Evolutionary conservation across 1,140 invertebrate species (phyloP).

Genomic region (Lasioglossum baleicum): DNA sequence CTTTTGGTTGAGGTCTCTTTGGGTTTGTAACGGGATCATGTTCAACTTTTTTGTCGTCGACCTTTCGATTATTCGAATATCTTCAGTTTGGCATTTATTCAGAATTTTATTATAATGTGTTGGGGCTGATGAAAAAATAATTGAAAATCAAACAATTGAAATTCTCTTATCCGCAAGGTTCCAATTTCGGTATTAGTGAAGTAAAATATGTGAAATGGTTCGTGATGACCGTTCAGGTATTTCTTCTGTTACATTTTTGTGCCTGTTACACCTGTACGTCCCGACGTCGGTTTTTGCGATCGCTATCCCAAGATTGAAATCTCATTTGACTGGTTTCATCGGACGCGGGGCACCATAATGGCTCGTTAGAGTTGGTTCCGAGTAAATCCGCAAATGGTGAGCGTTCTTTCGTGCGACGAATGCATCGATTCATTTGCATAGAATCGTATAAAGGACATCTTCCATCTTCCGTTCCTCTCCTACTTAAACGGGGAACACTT

Average conservation of each 20-base stretch:
- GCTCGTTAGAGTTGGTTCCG: constrained; percentile 40
- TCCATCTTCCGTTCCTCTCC: too few species aligned
- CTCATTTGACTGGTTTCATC: constrained; percentile 44
- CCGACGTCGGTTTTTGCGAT: constrained; percentile 9
- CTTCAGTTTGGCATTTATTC: too few species aligned
- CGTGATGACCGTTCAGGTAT: constrained; percentile 53
- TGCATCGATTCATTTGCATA: constrained; percentile 28
- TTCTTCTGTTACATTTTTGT: constrained; percentile 41
- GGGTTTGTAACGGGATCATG: too few species aligned
- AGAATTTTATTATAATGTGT: too few species aligned
- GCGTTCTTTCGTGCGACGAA: not conserved
- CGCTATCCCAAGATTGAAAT: constrained; percentile 56
- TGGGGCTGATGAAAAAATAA: too few species aligned
- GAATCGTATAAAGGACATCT: constrained; percentile 1
- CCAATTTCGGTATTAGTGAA: too few species aligned
- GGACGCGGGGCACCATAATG: constrained; percentile 43
- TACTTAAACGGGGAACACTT: not conserved
- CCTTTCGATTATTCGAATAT: too few species aligned
- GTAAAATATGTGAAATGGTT: not conserved
- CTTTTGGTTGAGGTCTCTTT: not conserved
- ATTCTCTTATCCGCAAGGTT: too few species aligned
- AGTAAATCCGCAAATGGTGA: not conserved
- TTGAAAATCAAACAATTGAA: too few species aligned
- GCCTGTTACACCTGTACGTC: too few species aligned
- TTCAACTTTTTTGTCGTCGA: too few species aligned